Evolutionary conservation across 2,888 invertebrate species (phyloP).

Genomic region (Microchrysa polita): DNA sequence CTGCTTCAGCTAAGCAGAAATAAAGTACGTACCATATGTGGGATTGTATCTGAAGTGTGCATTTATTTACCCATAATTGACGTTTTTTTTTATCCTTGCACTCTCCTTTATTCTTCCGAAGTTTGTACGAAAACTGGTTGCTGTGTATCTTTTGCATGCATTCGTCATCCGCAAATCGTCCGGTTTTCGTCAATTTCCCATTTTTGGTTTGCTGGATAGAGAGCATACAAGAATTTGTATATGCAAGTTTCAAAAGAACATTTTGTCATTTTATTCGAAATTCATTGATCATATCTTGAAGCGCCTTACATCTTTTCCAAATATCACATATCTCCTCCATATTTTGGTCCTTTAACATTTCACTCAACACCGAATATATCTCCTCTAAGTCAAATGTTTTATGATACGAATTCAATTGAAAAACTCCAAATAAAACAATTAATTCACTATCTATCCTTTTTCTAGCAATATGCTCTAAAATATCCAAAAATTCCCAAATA

Average conservation of each 20-base stretch:
- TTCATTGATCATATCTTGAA: conserved; percentile 17
- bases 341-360: conserved; percentile 20
- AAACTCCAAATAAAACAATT: conserved; percentile 22
- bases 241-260: conserved; percentile 2
- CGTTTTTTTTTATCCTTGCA: too few relatives aligned
- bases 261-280: conserved; percentile 29
- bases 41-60: too few relatives aligned
- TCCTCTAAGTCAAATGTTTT: conserved; percentile 39
- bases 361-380: conserved; percentile 16
- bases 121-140: too few relatives aligned
- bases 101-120: too few relatives aligned
- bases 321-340: conserved; percentile 1
- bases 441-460: conserved; percentile 63
- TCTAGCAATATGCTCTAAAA: conserved; percentile 72
- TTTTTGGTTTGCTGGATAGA: too few relatives aligned
- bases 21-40: too few relatives aligned
- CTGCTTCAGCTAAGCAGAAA: too few relatives aligned
- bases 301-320: conserved; percentile 13
- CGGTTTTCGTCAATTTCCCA: too few relatives aligned
- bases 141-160: too few relatives aligned
- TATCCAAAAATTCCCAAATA: conserved; percentile 73
- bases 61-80: too few relatives aligned
- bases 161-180: too few relatives aligned
- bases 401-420: conserved; percentile 36
- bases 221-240: too few relatives aligned